These are phyloP conservation scores for Sebastes fasciatus DNA, from an alignment of 2,113 vertebrate species.

Conservation along the genomic window DNA sequence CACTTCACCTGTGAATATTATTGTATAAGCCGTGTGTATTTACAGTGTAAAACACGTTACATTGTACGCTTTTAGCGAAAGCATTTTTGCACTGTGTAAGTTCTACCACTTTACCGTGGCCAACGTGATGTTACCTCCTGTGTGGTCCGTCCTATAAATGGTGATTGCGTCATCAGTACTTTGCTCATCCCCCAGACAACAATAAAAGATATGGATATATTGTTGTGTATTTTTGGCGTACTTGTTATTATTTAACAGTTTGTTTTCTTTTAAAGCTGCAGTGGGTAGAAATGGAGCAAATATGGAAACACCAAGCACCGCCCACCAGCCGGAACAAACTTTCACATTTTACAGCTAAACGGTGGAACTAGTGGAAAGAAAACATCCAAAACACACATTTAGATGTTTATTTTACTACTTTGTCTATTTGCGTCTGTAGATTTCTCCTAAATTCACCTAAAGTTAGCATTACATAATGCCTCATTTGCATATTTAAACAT, in stretches of 20 bases:
- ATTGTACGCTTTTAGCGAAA: slow-evolving; percentile 60
- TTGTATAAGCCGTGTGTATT: slow-evolving; percentile 68
- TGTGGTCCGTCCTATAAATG: slow-evolving; percentile 62
- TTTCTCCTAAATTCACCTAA: too few species aligned
- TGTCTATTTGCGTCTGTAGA: too few species aligned
- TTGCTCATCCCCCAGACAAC: slow-evolving; percentile 58
- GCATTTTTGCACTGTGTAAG: slow-evolving; percentile 76
- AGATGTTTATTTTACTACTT: too few species aligned
- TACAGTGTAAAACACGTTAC: slow-evolving; percentile 58
- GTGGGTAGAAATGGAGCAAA: too few species aligned
- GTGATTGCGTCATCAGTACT: slow-evolving; percentile 65
- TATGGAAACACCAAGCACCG: too few species aligned
- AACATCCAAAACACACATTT: too few species aligned
- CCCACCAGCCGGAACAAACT: too few species aligned
- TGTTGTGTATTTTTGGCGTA: slow-evolving; percentile 35
- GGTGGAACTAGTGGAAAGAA: too few species aligned
- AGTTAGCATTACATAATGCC: too few species aligned
- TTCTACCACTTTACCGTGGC: slow-evolving; percentile 69
- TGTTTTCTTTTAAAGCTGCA: not conserved
- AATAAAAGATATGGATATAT: slow-evolving; percentile 74
- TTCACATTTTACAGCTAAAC: too few species aligned
- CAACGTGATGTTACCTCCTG: slow-evolving; percentile 69
- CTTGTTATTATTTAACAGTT: not conserved
- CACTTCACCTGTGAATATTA: slow-evolving; percentile 60
- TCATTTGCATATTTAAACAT: too few species aligned